Percentiles rank a stretch among this genome's conserved stretches.
phyloP scores from a whole-genome alignment of 2,113 vertebrate species.

The Scatophagus argus region DNA sequence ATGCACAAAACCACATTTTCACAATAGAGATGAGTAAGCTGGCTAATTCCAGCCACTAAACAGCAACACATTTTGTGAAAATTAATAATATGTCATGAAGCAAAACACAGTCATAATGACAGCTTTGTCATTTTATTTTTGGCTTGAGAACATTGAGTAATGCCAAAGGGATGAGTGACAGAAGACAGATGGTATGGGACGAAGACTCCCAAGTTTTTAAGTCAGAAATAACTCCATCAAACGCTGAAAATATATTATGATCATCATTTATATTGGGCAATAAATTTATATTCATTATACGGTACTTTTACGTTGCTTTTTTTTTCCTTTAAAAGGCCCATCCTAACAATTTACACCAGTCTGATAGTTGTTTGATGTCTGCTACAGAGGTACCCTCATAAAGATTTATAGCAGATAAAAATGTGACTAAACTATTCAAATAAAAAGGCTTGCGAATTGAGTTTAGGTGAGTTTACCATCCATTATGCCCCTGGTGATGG shows the following conservation, averaged over 20 bases:
- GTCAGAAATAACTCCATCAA: constrained; percentile 58
- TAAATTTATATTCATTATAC: constrained; percentile 61
- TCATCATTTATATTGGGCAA: constrained; percentile 48
- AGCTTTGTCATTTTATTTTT: constrained; percentile 59
- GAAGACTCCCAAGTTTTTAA: constrained; percentile 41
- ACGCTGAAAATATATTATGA: constrained; percentile 48
- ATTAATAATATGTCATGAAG: constrained; percentile 41
- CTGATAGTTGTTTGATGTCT: constrained; percentile 31
- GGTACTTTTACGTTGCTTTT: constrained; percentile 58
- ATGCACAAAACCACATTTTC: constrained; percentile 20
- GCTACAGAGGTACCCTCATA: constrained; percentile 44
- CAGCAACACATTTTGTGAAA: constrained; percentile 33
- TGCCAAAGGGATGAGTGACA: constrained; percentile 50
- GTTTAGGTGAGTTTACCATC: constrained; percentile 14
- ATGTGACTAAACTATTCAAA: constrained; percentile 34
- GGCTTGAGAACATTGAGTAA: constrained; percentile 53
- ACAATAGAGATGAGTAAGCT: constrained; percentile 43
- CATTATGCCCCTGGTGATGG: not conserved
- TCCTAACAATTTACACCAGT: constrained; percentile 43
- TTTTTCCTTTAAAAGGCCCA: constrained; percentile 25
- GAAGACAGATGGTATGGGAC: constrained; percentile 49
- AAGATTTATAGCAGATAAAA: constrained; percentile 66
- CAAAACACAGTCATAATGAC: constrained; percentile 43
- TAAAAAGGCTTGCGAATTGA: constrained; percentile 31
- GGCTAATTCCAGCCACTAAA: constrained; percentile 40